Base-by-base conservation (phyloP, 2,113 vertebrate genomes). In the Stegostoma tigrinum region DNA sequence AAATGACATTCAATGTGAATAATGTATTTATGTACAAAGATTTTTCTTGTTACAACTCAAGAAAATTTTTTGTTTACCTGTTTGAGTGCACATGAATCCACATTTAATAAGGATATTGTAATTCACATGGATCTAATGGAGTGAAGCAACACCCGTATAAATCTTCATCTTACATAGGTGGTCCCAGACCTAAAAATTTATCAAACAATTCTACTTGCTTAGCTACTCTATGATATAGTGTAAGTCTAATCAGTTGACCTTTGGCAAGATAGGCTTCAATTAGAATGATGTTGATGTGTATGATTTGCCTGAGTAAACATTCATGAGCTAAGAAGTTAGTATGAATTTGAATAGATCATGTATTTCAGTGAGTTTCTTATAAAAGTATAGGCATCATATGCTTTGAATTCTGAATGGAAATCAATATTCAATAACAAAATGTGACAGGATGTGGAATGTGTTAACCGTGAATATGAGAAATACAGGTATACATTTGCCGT, bases 401-500 rank as follows among this genome's bases (percentile, higher is more conserved):
- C 42, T 95, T 72, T 95, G 42, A 95, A 95, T 95, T 95, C 66
- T 95, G 94, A 95, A 72, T 95, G 94, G 70, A 95, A 95, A 45
- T 95, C 94, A 52, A 95, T 95, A 95, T 95, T 95, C 94, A 72
- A 75, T 95, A 95, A 75, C 42, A 3, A 52, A 24, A 94, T 10
- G 52, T 34, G n/a, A 70, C 91, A 34, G 94, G 30, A 94, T 75
- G 45, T 95, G 72, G 93, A 95, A 94, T 94, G 93, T 95, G 67
- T 95, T 75, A 95, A 72, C 67, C 72, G 5, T 94, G 23, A 72
- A 95, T 66, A 70, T 72, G 67, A 95, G 67, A 72, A 52, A 34
- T 95, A 70, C 68, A 72, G 68, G 27, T 95, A 75, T 45, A 70
- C 42, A 72, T 95, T 95, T 95, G 67, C 70, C 52, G 68, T 75